Evolutionary conservation across 2,888 invertebrate species (phyloP).

Genomic region (Caenorhabditis parvicauda): DNA sequence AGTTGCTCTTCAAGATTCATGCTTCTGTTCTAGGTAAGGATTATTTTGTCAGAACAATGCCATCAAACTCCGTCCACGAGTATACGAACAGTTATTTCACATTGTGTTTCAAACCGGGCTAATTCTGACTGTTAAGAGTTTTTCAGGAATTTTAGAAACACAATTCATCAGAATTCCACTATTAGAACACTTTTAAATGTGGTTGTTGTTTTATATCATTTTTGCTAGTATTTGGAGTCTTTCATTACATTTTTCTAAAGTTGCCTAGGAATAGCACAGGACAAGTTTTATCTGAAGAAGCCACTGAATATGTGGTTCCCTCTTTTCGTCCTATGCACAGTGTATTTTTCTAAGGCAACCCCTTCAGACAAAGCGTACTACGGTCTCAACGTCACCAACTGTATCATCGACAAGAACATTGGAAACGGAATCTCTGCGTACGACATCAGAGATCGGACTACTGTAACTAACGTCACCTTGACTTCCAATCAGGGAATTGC

Average conservation of each 20-base stretch:
- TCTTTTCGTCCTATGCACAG: no score
- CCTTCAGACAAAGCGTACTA: conserved; percentile 66
- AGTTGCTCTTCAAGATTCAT: conserved; percentile 55
- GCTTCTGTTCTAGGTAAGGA: conserved; percentile 51
- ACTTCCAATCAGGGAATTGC: conserved; percentile 57
- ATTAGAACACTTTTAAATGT: no score
- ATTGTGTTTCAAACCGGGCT: neutral
- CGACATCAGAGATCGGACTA: conserved; percentile 73
- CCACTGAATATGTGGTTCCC: no score
- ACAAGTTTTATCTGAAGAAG: no score
- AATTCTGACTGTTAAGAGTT: neutral
- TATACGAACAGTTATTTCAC: neutral
- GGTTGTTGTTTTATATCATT: no score
- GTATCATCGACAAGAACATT: conserved; percentile 81
- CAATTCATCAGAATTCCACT: no score
- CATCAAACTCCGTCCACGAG: neutral
- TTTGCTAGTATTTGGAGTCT: no score
- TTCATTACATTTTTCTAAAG: no score
- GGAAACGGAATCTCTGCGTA: conserved; percentile 90
- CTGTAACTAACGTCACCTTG: conserved; percentile 59
- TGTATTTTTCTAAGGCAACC: neutral
- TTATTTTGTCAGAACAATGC: neutral
- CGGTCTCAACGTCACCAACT: conserved; percentile 83
- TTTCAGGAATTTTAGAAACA: neutral
- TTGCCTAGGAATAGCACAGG: no score